Evolutionary conservation across 2,888 invertebrate species (phyloP).

Genomic region (Phaonia tiefii): DNA sequence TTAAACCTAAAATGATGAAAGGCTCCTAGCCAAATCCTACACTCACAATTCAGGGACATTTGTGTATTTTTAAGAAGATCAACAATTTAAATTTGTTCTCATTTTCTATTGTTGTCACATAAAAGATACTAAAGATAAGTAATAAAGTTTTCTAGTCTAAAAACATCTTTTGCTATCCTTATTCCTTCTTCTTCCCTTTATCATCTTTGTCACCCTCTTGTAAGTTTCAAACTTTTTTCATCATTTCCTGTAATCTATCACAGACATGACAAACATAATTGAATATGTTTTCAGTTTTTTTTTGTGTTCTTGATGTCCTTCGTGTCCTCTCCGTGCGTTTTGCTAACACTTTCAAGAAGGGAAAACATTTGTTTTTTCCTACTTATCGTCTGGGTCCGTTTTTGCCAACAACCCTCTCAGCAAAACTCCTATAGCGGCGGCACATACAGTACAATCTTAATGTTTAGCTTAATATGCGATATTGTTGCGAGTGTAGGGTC

Average conservation of each 20-base stretch:
- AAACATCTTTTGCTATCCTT: background rate
- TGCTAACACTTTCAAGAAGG: conserved; percentile 49
- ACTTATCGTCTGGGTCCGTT: background rate
- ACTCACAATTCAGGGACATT: no score
- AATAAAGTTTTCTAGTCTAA: no score
- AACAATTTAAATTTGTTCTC: background rate
- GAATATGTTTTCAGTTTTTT: conserved; percentile 49
- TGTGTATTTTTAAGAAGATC: no score
- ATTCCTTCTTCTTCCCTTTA: background rate
- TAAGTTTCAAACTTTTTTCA: conserved; percentile 24
- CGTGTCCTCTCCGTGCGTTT: background rate
- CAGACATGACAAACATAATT: conserved; percentile 55
- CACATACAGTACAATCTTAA: conserved; percentile 24
- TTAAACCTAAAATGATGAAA: no score
- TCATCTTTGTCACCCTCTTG: background rate
- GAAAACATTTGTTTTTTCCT: conserved; percentile 36
- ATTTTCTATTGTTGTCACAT: background rate
- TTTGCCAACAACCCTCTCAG: no score
- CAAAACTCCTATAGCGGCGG: no score
- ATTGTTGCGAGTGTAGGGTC: background rate
- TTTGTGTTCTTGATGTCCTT: background rate
- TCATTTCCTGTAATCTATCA: conserved; percentile 53
- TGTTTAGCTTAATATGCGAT: conserved; percentile 41
- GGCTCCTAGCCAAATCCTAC: no score
- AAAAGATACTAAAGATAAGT: conserved; percentile 17